phyloP scores from a whole-genome alignment of 2,888 invertebrate genomes.

The Noctua pronuba region DNA sequence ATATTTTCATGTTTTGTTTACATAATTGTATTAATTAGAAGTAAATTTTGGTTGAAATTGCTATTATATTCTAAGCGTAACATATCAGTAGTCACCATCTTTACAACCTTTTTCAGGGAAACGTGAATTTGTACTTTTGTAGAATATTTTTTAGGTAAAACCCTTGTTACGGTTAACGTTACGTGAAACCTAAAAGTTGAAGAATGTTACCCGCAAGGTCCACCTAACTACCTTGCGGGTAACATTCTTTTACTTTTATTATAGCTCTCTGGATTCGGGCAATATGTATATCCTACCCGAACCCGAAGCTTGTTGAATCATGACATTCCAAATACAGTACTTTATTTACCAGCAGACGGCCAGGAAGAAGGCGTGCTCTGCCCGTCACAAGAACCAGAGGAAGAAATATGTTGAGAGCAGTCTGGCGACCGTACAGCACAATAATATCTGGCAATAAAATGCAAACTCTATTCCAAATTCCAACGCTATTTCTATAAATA shows the following conservation, averaged over 20 bases:
- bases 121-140: background rate
- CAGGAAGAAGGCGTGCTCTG: constrained; percentile 17
- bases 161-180: background rate
- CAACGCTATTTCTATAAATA: constrained; percentile 53
- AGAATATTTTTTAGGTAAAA: background rate
- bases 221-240: background rate
- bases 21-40: background rate
- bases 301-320: background rate
- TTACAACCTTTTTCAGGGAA: background rate
- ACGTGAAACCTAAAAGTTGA: constrained; percentile 18
- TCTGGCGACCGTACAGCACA: constrained; percentile 1
- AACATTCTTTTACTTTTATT: constrained; percentile 14
- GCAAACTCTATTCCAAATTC: constrained; percentile 37
- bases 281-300: background rate
- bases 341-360: background rate
- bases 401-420: constrained; percentile 14
- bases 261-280: background rate
- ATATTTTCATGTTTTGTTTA: background rate
- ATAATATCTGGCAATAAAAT: constrained; percentile 41
- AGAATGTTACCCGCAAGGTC: constrained; percentile 10
- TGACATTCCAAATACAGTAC: constrained; percentile 15
- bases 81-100: background rate
- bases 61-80: background rate
- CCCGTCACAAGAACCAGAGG: background rate
- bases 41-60: background rate